These are phyloP conservation scores for Gadus chalcogrammus DNA, from an alignment of 2,113 vertebrate genomes.

Conservation along the genomic window DNA sequence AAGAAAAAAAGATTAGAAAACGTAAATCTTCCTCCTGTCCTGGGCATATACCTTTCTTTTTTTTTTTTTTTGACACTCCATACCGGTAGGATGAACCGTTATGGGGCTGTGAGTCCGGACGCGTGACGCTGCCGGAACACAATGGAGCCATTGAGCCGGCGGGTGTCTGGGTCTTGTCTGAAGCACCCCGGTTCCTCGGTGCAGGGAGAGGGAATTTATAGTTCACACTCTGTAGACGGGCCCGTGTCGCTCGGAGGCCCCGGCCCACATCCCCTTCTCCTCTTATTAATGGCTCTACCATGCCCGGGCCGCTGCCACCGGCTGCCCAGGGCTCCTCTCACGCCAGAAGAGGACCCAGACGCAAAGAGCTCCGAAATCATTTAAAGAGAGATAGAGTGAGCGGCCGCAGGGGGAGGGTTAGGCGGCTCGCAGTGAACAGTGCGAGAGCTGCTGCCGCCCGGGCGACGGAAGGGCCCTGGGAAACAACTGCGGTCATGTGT, in stretches of 20 bases:
- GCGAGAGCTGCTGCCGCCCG: slow-evolving; percentile 7
- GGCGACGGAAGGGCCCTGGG: not conserved
- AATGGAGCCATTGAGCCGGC: slow-evolving; percentile 24
- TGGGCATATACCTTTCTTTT: slow-evolving; percentile 8
- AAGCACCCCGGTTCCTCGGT: not conserved
- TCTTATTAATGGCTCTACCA: slow-evolving; percentile 56
- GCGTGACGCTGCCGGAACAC: slow-evolving; percentile 29
- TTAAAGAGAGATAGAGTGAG: slow-evolving; percentile 15
- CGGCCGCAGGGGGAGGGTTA: not conserved
- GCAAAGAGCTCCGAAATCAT: not conserved
- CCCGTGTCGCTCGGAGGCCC: not conserved
- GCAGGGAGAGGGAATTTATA: slow-evolving; percentile 26
- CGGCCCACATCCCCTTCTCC: slow-evolving; percentile 23
- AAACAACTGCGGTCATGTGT: slow-evolving; percentile 23
- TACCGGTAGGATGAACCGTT: slow-evolving; percentile 34
- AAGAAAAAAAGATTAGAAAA: not conserved
- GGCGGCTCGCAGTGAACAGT: not conserved
- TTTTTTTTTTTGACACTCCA: slow-evolving; percentile 6
- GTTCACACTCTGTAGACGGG: slow-evolving; percentile 26
- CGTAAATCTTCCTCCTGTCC: not conserved
- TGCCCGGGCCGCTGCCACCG: slow-evolving; percentile 16
- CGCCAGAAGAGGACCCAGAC: not conserved
- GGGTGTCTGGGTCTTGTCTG: slow-evolving; percentile 7
- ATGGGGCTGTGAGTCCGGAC: not conserved
- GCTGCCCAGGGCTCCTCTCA: slow-evolving; percentile 17